Base-by-base conservation (phyloP, 2,113 vertebrate genomes). In the Lepus americanus region DNA sequence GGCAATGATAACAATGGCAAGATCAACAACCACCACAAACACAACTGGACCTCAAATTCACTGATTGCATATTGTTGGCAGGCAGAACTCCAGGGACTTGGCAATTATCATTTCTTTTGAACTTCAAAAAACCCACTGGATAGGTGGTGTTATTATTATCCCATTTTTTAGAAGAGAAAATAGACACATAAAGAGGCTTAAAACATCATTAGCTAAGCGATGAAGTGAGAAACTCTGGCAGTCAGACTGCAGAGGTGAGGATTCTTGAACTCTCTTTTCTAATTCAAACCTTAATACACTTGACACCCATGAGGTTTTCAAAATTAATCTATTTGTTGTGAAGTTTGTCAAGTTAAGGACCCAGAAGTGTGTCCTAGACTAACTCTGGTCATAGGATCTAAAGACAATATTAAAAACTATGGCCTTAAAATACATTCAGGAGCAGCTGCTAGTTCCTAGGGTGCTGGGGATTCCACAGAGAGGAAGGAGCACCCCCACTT, bases 281-380 rank as follows among this genome's bases (percentile, higher is more conserved):
- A 82, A 72, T 85, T 17, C 1, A 94, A 93, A 90, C 82, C 39
- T n/a, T 92, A 33, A 61, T 11, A 64, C 89, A 49, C 19, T 66
- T 72, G 29, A 59, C 1, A 9, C 36, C 5, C 31, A 55, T 5
- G 19, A 9, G 49, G 33, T 31, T 94, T 33, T 84, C 44, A 39
- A 74, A 94, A 33, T 78, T 17, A 80, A 69, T 73, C 80, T 67
- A 29, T 49, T 14, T 66, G 9, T 74, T 76, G 22, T 72, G 6
- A 81, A 36, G 19, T 67, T 63, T 61, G 73, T 93, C 64, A 64
- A 7, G 36, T 85, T 69, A 36, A 64, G 64, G 25, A 69, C 23
- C 10, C 27, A 11, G 39, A 78, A 66, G 9, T 10, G 51, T 53
- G 61, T 55, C 49, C 14, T 76, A 61, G 74, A 39, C 9, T 33